Percentiles rank a stretch among this genome's conserved stretches.
These are phyloP conservation scores for Rhinichthys klamathensis DNA, from an alignment of 2,113 vertebrate genomes.

Conservation along the genomic window DNA sequence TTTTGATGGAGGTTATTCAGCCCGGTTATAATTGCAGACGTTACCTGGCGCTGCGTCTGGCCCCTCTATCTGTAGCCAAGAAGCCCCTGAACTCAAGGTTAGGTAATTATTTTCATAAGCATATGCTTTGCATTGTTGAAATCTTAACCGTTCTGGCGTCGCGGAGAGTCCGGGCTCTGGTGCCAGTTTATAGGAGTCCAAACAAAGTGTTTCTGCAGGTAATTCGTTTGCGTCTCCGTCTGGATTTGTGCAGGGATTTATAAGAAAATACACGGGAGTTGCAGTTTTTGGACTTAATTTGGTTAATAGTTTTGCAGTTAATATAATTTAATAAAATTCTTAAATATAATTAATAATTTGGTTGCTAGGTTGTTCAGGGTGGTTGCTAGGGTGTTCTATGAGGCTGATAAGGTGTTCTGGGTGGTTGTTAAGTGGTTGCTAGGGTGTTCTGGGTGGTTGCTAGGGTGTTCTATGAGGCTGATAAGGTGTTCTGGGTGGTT, in stretches of 20 bases:
- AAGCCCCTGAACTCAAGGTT: conserved; percentile 36
- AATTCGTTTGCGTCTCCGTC: not conserved
- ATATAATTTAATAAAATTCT: too few species aligned
- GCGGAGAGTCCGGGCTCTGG: not conserved
- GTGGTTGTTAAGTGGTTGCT: not conserved
- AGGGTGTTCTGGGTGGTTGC: not conserved
- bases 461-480: not conserved
- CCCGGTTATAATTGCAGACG: conserved; percentile 38
- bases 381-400: not conserved
- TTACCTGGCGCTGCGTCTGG: conserved; percentile 20
- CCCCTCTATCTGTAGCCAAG: conserved; percentile 24
- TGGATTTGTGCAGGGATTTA: not conserved
- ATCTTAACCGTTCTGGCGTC: conserved; percentile 28
- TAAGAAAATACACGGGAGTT: not conserved
- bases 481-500: not conserved
- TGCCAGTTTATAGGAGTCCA: conserved; percentile 13
- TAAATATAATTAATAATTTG: too few species aligned
- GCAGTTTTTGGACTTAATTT: too few species aligned
- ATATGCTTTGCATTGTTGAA: conserved; percentile 34
- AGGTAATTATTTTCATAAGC: conserved; percentile 47
- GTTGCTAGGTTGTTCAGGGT: not conserved
- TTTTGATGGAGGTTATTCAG: conserved; percentile 44
- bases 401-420: not conserved
- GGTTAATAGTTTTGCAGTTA: too few species aligned
- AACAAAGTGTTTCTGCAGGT: conserved; percentile 21